Conservation (phyloP, 2,888 invertebrate species). For the Emesis castigata region DNA sequence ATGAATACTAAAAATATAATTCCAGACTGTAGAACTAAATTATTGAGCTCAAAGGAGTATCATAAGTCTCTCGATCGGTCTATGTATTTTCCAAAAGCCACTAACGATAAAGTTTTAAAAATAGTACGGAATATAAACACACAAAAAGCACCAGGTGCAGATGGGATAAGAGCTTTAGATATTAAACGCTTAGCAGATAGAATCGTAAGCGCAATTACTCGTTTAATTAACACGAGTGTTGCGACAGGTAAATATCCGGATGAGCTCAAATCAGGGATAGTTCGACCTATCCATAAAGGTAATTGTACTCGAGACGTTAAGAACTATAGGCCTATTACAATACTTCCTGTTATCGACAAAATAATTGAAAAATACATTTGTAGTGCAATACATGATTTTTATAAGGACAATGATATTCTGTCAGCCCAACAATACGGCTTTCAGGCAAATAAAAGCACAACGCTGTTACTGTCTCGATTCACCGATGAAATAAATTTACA, state of each 20-base stretch:
- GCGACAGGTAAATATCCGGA: not conserved
- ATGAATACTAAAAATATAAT: no score
- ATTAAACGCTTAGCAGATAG: no score
- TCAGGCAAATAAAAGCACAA: conserved; percentile 25
- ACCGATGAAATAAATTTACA: conserved; percentile 13
- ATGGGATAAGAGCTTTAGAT: not conserved
- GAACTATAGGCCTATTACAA: conserved; percentile 25
- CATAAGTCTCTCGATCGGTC: no score
- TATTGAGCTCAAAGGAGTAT: no score
- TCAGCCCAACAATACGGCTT: not conserved
- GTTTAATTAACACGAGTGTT: not conserved
- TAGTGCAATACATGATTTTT: conserved; percentile 8
- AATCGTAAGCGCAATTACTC: not conserved
- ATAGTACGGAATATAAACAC: no score
- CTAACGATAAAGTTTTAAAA: no score
- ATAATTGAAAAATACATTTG: conserved; percentile 25
- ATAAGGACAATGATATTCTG: not conserved
- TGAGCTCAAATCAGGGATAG: not conserved
- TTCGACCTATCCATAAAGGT: not conserved
- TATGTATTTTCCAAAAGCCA: no score
- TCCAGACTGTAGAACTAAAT: no score
- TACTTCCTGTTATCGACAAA: conserved; percentile 28
- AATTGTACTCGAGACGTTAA: not conserved
- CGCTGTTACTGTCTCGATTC: conserved; percentile 18
- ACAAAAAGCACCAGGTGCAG: not conserved